Percentiles rank a stretch among this genome's conserved stretches.
Conservation (phyloP, 2,797 vertebrate genomes). For the Esox lucius region DNA sequence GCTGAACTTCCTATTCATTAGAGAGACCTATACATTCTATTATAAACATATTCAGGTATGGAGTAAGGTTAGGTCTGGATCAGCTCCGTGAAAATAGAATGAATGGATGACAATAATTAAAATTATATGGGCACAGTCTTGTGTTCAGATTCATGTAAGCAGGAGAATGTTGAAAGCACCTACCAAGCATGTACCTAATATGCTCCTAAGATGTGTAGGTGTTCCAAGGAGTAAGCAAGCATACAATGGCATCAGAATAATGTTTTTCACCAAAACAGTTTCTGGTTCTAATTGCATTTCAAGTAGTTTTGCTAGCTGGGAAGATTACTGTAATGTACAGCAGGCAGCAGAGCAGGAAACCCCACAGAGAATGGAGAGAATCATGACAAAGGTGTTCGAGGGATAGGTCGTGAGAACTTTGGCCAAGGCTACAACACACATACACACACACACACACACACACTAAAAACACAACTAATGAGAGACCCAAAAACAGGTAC, state of each 20-base stretch:
- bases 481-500: constrained; percentile 35
- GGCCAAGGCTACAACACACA: constrained; percentile 39
- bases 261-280: too few species aligned
- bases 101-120: not conserved
- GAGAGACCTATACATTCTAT: not conserved
- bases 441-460: constrained; percentile 36
- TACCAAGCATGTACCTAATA: constrained; percentile 4
- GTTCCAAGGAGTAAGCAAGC: constrained; percentile 61
- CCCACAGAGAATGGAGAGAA: constrained; percentile 50
- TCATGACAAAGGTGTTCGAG: constrained; percentile 35
- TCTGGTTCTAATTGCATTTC: not conserved
- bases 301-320: not conserved
- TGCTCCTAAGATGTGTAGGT: constrained; percentile 49
- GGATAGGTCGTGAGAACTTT: constrained; percentile 37
- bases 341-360: constrained; percentile 63
- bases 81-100: constrained; percentile 18
- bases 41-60: not conserved
- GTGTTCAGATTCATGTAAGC: constrained; percentile 23
- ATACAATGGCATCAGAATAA: constrained; percentile 33
- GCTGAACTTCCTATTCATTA: not conserved
- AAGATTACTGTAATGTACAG: constrained; percentile 47
- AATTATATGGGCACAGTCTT: constrained; percentile 18
- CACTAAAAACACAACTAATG: constrained; percentile 49
- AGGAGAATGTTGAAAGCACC: constrained; percentile 9
- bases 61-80: constrained; percentile 17